phyloP scores from a whole-genome alignment of 2,888 invertebrate genomes.

The Campoplex capitator region DNA sequence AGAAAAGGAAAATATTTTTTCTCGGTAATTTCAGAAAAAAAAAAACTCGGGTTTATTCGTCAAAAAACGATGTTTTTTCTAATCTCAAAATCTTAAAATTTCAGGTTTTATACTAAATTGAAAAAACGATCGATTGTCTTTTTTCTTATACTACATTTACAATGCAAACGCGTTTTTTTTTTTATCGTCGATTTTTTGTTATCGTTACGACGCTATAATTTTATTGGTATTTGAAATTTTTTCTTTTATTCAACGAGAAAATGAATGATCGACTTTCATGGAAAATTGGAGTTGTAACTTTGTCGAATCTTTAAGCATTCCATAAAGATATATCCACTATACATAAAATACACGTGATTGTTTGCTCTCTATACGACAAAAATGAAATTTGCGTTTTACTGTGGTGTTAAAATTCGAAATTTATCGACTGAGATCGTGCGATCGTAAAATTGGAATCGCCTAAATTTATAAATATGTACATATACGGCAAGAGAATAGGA shows the following conservation, averaged over 20 bases:
- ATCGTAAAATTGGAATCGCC: slow-evolving; percentile 67
- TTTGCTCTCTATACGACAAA: not conserved
- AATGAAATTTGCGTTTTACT: slow-evolving; percentile 20
- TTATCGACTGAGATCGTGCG: slow-evolving; percentile 57
- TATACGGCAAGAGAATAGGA: slow-evolving; percentile 53
- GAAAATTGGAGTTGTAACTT: not conserved
- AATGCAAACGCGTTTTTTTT: not conserved
- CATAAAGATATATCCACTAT: not conserved
- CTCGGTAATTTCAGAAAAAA: not conserved
- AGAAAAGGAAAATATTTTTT: not conserved
- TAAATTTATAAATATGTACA: slow-evolving; percentile 71
- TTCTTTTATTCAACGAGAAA: not conserved
- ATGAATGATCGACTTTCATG: not conserved
- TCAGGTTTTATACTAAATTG: not conserved
- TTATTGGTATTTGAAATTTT: not conserved
- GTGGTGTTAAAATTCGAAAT: slow-evolving; percentile 43
- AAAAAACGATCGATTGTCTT: not conserved
- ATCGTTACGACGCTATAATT: not conserved
- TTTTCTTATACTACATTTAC: not conserved
- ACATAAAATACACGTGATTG: not conserved
- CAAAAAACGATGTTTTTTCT: not conserved
- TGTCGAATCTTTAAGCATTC: not conserved
- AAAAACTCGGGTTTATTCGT: not conserved
- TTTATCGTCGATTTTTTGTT: not conserved
- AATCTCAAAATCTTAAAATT: not conserved